A percentile compares a stretch with the other conserved stretches of the same genome.
Evolutionary conservation across 2,113 vertebrate genomes (phyloP).

Genomic region (Edolisoma coerulescens): DNA sequence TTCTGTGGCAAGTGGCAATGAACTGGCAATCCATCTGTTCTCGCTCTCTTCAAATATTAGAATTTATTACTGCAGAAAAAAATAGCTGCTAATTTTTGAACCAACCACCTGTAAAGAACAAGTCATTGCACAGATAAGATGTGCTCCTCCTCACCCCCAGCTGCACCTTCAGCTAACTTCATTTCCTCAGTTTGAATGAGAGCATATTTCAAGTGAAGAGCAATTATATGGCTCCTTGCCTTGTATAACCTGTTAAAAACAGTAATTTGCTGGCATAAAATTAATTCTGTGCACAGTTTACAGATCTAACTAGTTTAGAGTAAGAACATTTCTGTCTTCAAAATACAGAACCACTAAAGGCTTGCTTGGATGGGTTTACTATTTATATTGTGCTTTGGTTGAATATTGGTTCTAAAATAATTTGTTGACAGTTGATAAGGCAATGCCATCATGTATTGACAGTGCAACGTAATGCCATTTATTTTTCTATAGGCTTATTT

Average conservation of each 20-base stretch:
- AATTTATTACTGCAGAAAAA: constrained; percentile 59
- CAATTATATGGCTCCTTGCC: constrained; percentile 36
- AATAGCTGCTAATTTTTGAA: constrained; percentile 55
- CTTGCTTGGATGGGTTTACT: neutral
- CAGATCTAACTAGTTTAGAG: neutral
- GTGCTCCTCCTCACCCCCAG: neutral
- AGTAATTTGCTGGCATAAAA: constrained; percentile 44
- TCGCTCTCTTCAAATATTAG: constrained; percentile 63
- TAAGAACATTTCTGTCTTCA: neutral
- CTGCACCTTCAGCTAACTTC: constrained; percentile 37
- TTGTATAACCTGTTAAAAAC: constrained; percentile 50
- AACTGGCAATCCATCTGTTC: constrained; percentile 47
- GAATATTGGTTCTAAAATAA: neutral
- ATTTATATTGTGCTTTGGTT: neutral
- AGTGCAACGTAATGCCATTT: neutral
- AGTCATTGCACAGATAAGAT: constrained; percentile 40
- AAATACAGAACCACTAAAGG: neutral
- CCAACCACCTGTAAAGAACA: constrained; percentile 52
- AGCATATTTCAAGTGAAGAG: constrained; percentile 35
- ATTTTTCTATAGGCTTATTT: neutral
- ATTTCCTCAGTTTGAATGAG: constrained; percentile 45
- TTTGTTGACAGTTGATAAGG: neutral
- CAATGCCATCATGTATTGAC: neutral
- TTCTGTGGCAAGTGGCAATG: constrained; percentile 39
- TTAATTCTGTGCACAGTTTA: constrained; percentile 50